These are phyloP conservation scores for Drosophila silvestris DNA, from an alignment of 2,888 invertebrate species.

Conservation along the genomic window DNA sequence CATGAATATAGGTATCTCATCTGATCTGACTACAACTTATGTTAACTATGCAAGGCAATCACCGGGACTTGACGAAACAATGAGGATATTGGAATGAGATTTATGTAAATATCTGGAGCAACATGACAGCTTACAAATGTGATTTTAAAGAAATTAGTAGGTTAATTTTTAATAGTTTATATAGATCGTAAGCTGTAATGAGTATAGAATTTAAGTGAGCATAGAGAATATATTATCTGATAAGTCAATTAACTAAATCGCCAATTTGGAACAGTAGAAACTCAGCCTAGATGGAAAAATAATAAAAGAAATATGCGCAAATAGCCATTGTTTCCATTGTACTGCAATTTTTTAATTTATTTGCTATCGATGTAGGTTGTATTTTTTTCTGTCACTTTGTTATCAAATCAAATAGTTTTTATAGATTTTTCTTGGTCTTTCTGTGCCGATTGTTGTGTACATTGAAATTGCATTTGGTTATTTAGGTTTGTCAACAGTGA, in stretches of 20 bases:
- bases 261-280: not conserved
- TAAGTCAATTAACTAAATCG: not conserved
- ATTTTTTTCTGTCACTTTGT: slow-evolving; percentile 41
- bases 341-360: slow-evolving; percentile 54
- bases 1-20: not conserved
- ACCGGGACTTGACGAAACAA: not conserved
- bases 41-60: not conserved
- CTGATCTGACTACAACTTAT: not conserved
- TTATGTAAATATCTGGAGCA: not conserved
- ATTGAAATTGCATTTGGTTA: slow-evolving; percentile 64
- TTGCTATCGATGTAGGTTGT: slow-evolving; percentile 47
- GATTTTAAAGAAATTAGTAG: not conserved
- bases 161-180: not conserved
- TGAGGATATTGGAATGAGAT: not conserved
- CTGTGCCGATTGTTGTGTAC: slow-evolving; percentile 28
- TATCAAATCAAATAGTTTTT: slow-evolving; percentile 63
- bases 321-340: slow-evolving; percentile 19
- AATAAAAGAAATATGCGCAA: not conserved
- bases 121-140: not conserved
- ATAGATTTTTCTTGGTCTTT: slow-evolving; percentile 29
- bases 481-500: slow-evolving; percentile 51
- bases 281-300: not conserved
- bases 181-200: not conserved
- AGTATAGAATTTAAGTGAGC: not conserved
- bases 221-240: not conserved